Base-by-base conservation (phyloP, 1,140 invertebrate species). In the Plodia interpunctella region DNA sequence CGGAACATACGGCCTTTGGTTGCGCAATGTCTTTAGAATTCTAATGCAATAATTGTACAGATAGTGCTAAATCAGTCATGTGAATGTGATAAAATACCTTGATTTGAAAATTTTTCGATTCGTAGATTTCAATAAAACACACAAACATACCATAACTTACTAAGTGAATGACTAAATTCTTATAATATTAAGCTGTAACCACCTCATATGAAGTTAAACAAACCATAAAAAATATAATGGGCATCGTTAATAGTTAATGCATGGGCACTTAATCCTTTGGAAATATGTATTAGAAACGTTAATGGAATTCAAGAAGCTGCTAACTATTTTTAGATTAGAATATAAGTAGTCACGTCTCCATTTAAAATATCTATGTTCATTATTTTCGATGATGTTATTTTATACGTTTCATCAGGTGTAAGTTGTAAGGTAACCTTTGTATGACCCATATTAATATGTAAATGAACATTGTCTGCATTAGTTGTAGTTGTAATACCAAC, bases 211-310 rank as follows among this genome's bases (percentile, higher is more conserved):
- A 64, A 73, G 58, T 63, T 67, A 57, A 60, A 57, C 57, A 62
- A 51, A 57, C 53, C 52, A 65, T 72, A 65, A 72, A 72, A 65
- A 44, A 18, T n/a, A n/a, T 13, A 53, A 57, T 62, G 59, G 21
- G 57, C 49, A 44, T 66, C 61, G 56, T 68, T 68, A 65, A 67
- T 49, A 56, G 60, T 68, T 61, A 65, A 59, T n/a, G n/a, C n/a
- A n/a, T 57, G 30, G 49, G 52, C 51, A 25, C 38, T 17, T 32
- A 28, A 65, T 54, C 54, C 18, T 56, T 59, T 56, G 18, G 25
- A 8, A 38, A 30, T 32, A 55, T 52, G 56, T 32, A 32, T 65
- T 58, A 65, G 60, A 53, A n/a, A 53, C 6, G 49, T 20, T 32
- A 19, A 51, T 20, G 18, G 20, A 20, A 51, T 20, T 51, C 18